A percentile compares a stretch with the other conserved stretches of the same genome.
Evolutionary conservation across 1,140 invertebrate species (phyloP).

Genomic region (Diabrotica undecimpunctata): DNA sequence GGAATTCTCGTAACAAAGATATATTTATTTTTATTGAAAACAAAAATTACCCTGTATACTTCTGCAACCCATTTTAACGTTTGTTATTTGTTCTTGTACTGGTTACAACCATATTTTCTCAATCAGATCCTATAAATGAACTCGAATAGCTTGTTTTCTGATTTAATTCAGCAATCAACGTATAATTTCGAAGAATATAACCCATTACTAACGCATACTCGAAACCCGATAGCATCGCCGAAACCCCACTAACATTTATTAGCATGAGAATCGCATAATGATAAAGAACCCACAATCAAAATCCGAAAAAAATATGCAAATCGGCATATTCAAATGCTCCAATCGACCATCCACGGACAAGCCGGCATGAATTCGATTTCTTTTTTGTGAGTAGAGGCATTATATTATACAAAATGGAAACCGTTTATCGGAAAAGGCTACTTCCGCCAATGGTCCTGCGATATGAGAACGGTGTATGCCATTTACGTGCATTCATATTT

Average conservation of each 20-base stretch:
- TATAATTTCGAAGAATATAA: slow-evolving; percentile 12
- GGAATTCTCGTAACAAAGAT: too few relatives aligned
- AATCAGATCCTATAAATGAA: too few relatives aligned
- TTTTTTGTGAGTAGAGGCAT: slow-evolving; percentile 8
- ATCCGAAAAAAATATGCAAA: slow-evolving; percentile 13
- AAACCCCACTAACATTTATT: slow-evolving; percentile 7
- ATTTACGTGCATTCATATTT: slow-evolving; percentile 3
- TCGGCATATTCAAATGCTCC: slow-evolving; percentile 13
- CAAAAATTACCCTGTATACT: too few relatives aligned
- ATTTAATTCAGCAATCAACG: not conserved
- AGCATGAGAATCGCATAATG: slow-evolving; percentile 13
- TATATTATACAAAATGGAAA: slow-evolving; percentile 14
- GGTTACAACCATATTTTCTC: too few relatives aligned
- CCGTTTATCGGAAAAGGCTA: slow-evolving; percentile 7
- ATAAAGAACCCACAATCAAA: slow-evolving; percentile 13
- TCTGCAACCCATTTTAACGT: too few relatives aligned
- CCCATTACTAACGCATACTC: slow-evolving; percentile 4
- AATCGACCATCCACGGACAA: slow-evolving; percentile 11
- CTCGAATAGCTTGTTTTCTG: too few relatives aligned
- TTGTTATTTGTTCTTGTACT: too few relatives aligned
- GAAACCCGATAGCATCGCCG: slow-evolving; percentile 5
- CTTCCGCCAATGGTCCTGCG: slow-evolving; percentile 1
- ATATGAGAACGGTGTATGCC: slow-evolving; percentile 1
- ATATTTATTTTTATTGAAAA: too few relatives aligned
- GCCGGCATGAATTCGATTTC: slow-evolving; percentile 10